A percentile compares a stretch with the other conserved stretches of the same genome.
phyloP scores from a whole-genome alignment of 2,113 vertebrate genomes.

The Felis chaus region DNA sequence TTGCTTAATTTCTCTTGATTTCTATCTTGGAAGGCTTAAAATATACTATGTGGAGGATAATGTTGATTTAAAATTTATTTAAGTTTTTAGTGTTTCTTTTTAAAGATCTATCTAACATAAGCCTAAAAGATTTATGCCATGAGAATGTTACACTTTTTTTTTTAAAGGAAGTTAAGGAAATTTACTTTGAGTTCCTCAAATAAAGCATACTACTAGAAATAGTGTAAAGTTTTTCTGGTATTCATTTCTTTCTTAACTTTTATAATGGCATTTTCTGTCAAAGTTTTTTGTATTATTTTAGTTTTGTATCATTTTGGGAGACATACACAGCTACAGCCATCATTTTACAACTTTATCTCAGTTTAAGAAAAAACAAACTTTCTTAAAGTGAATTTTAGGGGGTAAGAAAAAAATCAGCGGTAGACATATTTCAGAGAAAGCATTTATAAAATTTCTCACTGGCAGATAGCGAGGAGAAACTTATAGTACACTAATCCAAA shows the following conservation, averaged over 20 bases:
- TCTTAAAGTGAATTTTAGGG: constrained; percentile 40
- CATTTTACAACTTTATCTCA: constrained; percentile 50
- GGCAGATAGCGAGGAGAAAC: constrained; percentile 51
- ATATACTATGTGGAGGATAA: constrained; percentile 35
- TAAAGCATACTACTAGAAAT: not conserved
- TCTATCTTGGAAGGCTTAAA: constrained; percentile 44
- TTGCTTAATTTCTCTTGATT: constrained; percentile 63
- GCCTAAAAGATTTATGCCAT: constrained; percentile 6
- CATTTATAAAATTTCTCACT: constrained; percentile 55
- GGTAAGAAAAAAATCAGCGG: constrained; percentile 21
- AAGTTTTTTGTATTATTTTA: not conserved
- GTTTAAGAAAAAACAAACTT: constrained; percentile 30
- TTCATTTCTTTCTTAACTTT: not conserved
- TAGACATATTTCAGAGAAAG: constrained; percentile 46
- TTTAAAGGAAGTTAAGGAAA: not conserved
- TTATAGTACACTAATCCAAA: constrained; percentile 59
- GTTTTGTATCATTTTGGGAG: not conserved
- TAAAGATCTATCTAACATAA: constrained; percentile 34
- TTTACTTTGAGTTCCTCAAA: constrained; percentile 44
- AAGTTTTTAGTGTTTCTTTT: constrained; percentile 53
- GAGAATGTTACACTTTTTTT: not conserved
- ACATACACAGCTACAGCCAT: not conserved
- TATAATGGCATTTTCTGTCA: constrained; percentile 1
- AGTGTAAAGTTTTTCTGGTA: not conserved
- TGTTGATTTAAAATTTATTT: constrained; percentile 64